Base-by-base conservation (phyloP, 2,888 invertebrate genomes). In the Hemithea aestivaria region DNA sequence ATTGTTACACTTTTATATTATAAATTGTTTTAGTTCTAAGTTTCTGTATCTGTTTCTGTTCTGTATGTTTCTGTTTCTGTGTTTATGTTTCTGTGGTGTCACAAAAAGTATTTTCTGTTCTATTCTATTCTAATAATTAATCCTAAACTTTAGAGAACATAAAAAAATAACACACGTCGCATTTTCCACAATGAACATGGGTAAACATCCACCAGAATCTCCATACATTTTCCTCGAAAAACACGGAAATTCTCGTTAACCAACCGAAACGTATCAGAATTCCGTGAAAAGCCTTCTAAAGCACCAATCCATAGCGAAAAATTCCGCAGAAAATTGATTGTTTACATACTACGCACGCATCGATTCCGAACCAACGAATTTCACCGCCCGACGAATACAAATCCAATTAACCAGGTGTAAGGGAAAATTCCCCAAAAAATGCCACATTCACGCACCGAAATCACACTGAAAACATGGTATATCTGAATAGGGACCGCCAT, bases 401-500 rank as follows among this genome's bases (percentile, higher is more conserved):
- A 16, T 16, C 2, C 16, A 16, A 16, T 4, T n/a, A n/a, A 4
- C 16, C 16, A 16, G 5, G 2, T 16, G 5, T 45, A 48, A 32
- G 37, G 36, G 33, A 40, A 53, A 53, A 59, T 57, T 36, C 38
- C 40, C 27, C 38, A 48, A 48, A 58, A 52, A 58, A 51, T 43
- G 51, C 45, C 48, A 51, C 45, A 26, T 47, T 47, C 43, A 33
- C 42, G 30, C 42, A 48, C 55, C 59, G 50, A 64, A 62, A 58
- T 60, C 45, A 57, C 50, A 51, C 51, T 53, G 50, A 46, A 49
- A 64, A 62, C 56, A 51, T 16, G 5, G 59, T 58, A 62, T 56
- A 62, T 65, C 65, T 64, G 53, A 55, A 60, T 57, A 4, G 46
- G 62, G 58, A 69, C 67, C 73, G 78, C 78, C 74, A 74, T 72